Evolutionary conservation across 2,797 vertebrate genomes (phyloP), one percentile per base, ranked within the genome.

Genomic region (Pangasius krempfi): DNA sequence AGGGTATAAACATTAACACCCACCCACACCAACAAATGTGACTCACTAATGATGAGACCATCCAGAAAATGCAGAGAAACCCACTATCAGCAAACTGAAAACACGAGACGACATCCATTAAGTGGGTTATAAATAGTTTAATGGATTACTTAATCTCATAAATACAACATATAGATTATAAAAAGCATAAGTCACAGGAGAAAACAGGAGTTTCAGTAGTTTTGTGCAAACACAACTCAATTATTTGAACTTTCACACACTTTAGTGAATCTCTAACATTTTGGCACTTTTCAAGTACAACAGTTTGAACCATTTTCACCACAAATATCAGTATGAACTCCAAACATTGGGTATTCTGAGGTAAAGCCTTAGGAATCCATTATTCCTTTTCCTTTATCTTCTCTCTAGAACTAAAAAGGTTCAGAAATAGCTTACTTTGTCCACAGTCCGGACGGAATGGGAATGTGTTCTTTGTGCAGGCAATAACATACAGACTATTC

Each of bases 171-270:
- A 95, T 93, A 95, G 94, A 94, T 95, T 95, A 95, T 87, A 87
- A 98, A 98, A 98, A 98, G 97, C 97, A 97, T 97, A 97, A 97
- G 96, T 97, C 98, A 98, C 97, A 96, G 96, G 95, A 97, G 96
- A 95, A 98, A 97, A 99, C 97, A 97, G 93, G 98, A 98, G 98
- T 99, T 98, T 97, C 97, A 99, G 98, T 96, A 97, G 97, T 95
- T 97, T 96, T 96, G 97, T 97, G 96, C 97, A 97, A 95, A 96
- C 90, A 93, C 92, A 94, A 92, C 89, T 93, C 54, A 87, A 93
- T 75, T 87, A 73, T 89, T 85, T 92, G 94, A 95, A 92, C 92
- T 94, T 92, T 52, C 82, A 88, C 89, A 92, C 90, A 88, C 70
- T 89, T 93, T 91, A 82, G 91, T 86, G 81, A 92, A 92, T 89